Evolutionary conservation across 2,888 invertebrate genomes (phyloP), one percentile per base, ranked within the genome.

Genomic region (Scelioninae gen. 1): DNA sequence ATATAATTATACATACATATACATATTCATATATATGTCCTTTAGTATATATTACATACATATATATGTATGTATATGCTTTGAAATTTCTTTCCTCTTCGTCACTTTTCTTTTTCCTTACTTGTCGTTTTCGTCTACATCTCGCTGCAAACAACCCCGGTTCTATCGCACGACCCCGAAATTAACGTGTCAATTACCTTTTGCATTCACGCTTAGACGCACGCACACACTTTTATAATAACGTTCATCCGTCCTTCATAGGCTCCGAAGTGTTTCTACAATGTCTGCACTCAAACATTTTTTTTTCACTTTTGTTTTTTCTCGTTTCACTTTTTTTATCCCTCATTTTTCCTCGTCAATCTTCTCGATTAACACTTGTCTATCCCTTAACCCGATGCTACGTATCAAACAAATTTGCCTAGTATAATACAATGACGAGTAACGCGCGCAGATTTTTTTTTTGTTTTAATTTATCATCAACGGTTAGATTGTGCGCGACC

Each of bases 351-450:
- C 43, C 38, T 43, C 5, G 11, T 31, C 23, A 23, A 9, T 51
- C 34, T 29, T 40, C 23, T 13, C 34, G 60, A 43, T 23, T 58
- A 5, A 38, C 65, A 49, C 62, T 15, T 29, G 66, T 56, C 43
- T 45, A 31, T 29, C 76, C 76, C 43, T 74, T 63, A 65, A 71
- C 23, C 58, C 80, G 51, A 83, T 82, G 82, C 82, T 85, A 86
- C 85, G 81, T 86, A 88, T 88, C 87, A 89, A 90, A 90, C 87
- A 90, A 88, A 88, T 89, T 89, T 90, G 85, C 86, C 91, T 90
- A 90, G 83, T 91, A 90, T 90, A 88, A 87, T 90, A 91, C 90
- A 90, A 85, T 87, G 85, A 89, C 85, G 87, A 88, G 85, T 88
- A 87, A 87, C 83, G 84, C 87, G 85, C 86, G 85, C 82, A 79